These are phyloP conservation scores for Gallinago nigripennis DNA, from an alignment of 2,797 vertebrate species.

Conservation along the genomic window DNA sequence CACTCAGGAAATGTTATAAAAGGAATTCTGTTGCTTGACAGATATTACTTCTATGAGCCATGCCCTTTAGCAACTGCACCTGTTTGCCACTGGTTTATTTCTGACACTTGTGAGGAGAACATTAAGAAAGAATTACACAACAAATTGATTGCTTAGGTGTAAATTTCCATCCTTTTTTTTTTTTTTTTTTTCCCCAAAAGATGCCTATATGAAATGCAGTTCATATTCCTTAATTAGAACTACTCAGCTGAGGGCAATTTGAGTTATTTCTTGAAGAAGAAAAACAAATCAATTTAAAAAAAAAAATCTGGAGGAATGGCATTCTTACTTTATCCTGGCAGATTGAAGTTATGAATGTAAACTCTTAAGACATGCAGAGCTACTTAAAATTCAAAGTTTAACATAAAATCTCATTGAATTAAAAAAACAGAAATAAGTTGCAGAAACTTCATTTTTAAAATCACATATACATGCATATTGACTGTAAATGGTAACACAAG, in stretches of 20 bases:
- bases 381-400: not conserved
- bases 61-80: not conserved
- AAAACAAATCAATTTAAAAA: not conserved
- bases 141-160: not conserved
- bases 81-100: not conserved
- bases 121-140: not conserved
- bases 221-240: not conserved
- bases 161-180: not conserved
- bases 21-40: not conserved
- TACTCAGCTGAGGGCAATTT: not conserved
- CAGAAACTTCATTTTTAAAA: not conserved
- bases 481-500: not conserved
- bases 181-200: not conserved
- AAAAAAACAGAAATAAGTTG: not conserved
- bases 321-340: not conserved
- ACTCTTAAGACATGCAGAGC: not conserved
- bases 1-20: constrained; percentile 5
- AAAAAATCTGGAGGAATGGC: not conserved
- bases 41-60: not conserved
- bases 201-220: not conserved
- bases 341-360: not conserved
- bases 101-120: not conserved
- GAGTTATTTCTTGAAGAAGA: not conserved
- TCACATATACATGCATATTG: not conserved
- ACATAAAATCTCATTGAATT: not conserved